phyloP scores from a whole-genome alignment of 2,113 vertebrate species.

The Labrus mixtus region DNA sequence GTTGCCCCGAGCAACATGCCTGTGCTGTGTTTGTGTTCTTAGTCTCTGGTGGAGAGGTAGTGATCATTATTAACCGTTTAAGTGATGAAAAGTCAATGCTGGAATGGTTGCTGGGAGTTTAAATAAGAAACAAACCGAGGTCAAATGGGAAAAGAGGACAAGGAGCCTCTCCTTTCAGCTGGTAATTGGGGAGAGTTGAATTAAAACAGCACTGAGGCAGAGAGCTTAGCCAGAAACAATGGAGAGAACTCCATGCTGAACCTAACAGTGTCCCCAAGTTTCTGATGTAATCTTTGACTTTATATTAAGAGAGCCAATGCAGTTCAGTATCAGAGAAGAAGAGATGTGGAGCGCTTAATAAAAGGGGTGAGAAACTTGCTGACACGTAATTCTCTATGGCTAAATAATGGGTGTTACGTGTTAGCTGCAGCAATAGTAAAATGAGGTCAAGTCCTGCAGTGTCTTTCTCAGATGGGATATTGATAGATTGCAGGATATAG shows the following conservation, averaged over 20 bases:
- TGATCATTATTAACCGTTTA: conserved; percentile 37
- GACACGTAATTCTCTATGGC: conserved; percentile 12
- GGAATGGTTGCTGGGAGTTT: conserved; percentile 40
- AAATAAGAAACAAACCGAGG: conserved; percentile 8
- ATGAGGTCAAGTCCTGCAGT: neutral
- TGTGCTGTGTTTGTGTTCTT: conserved; percentile 9
- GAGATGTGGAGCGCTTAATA: neutral
- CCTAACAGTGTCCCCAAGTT: neutral
- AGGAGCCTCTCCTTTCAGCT: conserved; percentile 23
- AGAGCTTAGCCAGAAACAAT: conserved; percentile 24
- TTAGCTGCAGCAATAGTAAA: neutral
- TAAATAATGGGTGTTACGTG: neutral
- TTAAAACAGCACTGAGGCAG: neutral
- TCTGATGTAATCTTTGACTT: conserved; percentile 26
- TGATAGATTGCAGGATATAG: too few relatives aligned
- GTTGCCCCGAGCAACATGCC: conserved; percentile 25
- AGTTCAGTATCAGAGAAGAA: conserved; percentile 1
- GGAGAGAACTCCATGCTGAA: conserved; percentile 11
- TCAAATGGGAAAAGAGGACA: conserved; percentile 38
- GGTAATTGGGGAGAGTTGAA: conserved; percentile 44
- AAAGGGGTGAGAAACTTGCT: neutral
- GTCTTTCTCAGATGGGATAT: neutral
- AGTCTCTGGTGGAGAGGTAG: neutral
- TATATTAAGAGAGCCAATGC: conserved; percentile 3
- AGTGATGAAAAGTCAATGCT: conserved; percentile 15